These are phyloP conservation scores for Scolanthus callimorphus DNA, from an alignment of 92 coral and sea anemone species.

Conservation along the genomic window DNA sequence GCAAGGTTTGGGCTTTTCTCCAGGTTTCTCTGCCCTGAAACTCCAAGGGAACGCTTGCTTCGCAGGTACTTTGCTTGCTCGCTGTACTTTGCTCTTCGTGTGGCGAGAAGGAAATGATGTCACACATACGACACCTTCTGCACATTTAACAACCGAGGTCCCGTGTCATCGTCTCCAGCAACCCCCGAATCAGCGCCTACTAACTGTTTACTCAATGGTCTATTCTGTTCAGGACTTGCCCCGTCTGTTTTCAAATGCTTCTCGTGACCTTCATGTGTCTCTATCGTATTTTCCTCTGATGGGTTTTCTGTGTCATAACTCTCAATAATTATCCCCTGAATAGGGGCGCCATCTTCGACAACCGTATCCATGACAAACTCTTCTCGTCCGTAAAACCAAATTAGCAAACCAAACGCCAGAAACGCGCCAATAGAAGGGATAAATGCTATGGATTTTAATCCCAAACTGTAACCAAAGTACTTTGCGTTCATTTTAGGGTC, in stretches of 20 bases:
- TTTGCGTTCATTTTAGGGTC: constrained; percentile 93
- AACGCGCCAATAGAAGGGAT: constrained; percentile 83
- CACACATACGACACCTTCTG: background rate
- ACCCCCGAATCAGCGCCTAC: background rate
- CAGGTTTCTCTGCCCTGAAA: too few relatives aligned
- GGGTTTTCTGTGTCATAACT: constrained; percentile 8
- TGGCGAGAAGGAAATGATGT: background rate
- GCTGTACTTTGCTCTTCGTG: background rate
- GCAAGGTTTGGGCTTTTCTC: too few relatives aligned
- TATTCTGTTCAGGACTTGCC: background rate
- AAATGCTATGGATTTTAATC: constrained; percentile 79
- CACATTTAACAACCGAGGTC: background rate
- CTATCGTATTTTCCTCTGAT: background rate
- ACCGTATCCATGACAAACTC: constrained; percentile 61
- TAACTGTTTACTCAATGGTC: background rate
- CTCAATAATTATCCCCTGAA: constrained; percentile 75
- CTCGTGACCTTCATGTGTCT: background rate
- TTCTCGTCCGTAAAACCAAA: constrained; percentile 92
- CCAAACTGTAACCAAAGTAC: constrained; percentile 63
- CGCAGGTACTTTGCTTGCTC: background rate
- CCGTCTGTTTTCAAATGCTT: background rate
- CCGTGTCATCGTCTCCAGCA: background rate
- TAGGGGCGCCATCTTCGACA: constrained; percentile 50
- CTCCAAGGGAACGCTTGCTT: too few relatives aligned
- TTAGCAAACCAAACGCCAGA: constrained; percentile 67